A percentile compares a stretch with the other conserved stretches of the same genome.
Evolutionary conservation across 2,888 invertebrate genomes (phyloP).

Genomic region (Scaptomyza cyrtandrae): DNA sequence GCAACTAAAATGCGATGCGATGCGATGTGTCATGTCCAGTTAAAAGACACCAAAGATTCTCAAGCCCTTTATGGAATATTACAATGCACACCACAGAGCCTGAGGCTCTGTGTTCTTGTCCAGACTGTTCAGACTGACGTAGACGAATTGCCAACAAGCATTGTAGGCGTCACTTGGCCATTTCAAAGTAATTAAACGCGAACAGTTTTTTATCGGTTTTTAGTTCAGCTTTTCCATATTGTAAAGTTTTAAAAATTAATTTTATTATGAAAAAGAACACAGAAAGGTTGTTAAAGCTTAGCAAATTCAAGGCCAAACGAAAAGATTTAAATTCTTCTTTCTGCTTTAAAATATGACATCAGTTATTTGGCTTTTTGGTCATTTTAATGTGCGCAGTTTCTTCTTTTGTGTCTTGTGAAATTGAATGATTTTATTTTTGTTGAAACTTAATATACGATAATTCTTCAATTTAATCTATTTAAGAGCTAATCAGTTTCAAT

Average conservation of each 20-base stretch:
- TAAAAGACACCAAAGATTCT: constrained; percentile 23
- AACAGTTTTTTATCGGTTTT: constrained; percentile 45
- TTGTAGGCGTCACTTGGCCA: constrained; percentile 60
- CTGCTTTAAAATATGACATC: constrained; percentile 35
- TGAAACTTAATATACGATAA: constrained; percentile 8
- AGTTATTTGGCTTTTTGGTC: constrained; percentile 19
- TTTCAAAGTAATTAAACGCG: constrained; percentile 66
- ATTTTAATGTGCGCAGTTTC: constrained; percentile 35
- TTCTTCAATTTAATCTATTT: constrained; percentile 2
- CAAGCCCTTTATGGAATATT: constrained; percentile 41
- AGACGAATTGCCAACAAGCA: constrained; percentile 68
- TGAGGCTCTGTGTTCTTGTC: constrained; percentile 16
- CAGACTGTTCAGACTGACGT: constrained; percentile 58
- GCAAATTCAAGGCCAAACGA: constrained; percentile 25
- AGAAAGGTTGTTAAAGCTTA: neutral
- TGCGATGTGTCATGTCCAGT: constrained; percentile 40
- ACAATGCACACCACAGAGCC: constrained; percentile 14
- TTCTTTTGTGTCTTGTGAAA: constrained; percentile 13
- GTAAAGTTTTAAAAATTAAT: constrained; percentile 36
- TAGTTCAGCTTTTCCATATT: constrained; percentile 25
- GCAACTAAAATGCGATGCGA: constrained; percentile 63
- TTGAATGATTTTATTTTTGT: neutral
- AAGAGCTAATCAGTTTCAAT: constrained; percentile 33
- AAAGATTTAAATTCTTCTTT: constrained; percentile 3
- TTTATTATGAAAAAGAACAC: constrained; percentile 17